Base-by-base conservation (phyloP, 2,797 vertebrate species). In the Lophius americanus region DNA sequence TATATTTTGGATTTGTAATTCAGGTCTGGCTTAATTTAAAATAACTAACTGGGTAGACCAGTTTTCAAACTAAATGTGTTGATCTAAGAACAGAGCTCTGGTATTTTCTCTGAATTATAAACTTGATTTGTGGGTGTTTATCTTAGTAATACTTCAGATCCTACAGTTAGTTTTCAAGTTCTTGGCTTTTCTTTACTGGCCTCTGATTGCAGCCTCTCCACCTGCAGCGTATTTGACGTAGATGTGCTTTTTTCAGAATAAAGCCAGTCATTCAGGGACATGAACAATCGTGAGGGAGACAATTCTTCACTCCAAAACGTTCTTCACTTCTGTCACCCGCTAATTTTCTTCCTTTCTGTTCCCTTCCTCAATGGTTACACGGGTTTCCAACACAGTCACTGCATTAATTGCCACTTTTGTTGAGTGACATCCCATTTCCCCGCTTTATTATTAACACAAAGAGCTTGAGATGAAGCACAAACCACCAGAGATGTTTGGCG, bases 131-230 rank as follows among this genome's bases (percentile, higher is more conserved):
- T 23, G 23, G 23, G 23, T 23, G 23, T 23, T 23, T 23, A 23
- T 23, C 23, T 23, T 23, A 23, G 23, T 23, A 23, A 23, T 23
- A 23, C 23, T 23, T 23, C 23, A 23, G 23, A 73, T 82, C 70
- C 70, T 48, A 60, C 71, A 60, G 23, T 23, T 23, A 23, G 23
- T 23, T 23, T 23, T 23, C 23, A 23, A 23, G 23, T 23, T 23
- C 23, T 56, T 58, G 64, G 52, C 48, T 67, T 38, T 62, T 84
- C 68, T 73, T 73, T 56, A 35, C 68, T 68, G 55, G 51, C 56
- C 63, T 41, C 50, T 14, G 50, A 64, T 60, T 76, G 76, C 59
- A 70, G 68, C 77, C 71, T 48, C 51, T 38, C 64, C 51, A 57
- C 32, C 5, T 10, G n/a, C 13, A n/a, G 32, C 66, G 46, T 0